Evolutionary conservation across 2,797 vertebrate genomes (phyloP), one percentile per base, ranked within the genome.

Genomic region (Platyrinchus mystaceus): DNA sequence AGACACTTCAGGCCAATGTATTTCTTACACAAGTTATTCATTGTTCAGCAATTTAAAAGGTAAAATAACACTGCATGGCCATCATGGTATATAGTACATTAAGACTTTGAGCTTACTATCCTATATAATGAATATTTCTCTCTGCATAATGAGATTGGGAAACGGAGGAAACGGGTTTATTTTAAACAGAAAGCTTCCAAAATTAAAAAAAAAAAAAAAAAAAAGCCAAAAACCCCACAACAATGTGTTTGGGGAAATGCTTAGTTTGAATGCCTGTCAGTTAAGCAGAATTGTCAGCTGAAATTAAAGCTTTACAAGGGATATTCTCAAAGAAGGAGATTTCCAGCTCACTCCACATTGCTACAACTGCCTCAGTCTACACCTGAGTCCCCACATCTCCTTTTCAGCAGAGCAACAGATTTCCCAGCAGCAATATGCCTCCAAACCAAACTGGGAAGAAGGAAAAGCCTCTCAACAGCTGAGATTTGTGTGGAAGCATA

Each of bases 41-140:
- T 83, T 79, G 80, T 69, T 92, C 77, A 73, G 44, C 66, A 76
- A 36, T 69, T 82, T 73, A 44, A 76, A 69, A 84, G 12, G 55
- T 62, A 73, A 76, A 89, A 89, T 19, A n/a, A 55, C 37, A 15
- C 75, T 89, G 63, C 23, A 15, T 46, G 60, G 68, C 62, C 90
- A 69, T 76, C 84, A 39, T 30, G 1, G 2, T 58, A 19, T n/a
- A 46, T 9, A 79, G 46, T 36, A n/a, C 27, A 12, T 66, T 82
- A 91, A 92, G 67, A 50, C 75, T 55, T 36, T 67, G 49, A 92
- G 91, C 71, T 85, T 80, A 77, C 52, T 79, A 78, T 69, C 4
- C 0, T 20, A 36, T 64, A 58, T 75, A 94, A 81, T 58, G 13
- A n/a, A 24, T 50, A 34, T 67, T 90, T 87, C 52, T 73, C 90